Evolutionary conservation across 2,888 invertebrate species (phyloP), one percentile per base, ranked within the genome.

Genomic region (Belgica antarctica): DNA sequence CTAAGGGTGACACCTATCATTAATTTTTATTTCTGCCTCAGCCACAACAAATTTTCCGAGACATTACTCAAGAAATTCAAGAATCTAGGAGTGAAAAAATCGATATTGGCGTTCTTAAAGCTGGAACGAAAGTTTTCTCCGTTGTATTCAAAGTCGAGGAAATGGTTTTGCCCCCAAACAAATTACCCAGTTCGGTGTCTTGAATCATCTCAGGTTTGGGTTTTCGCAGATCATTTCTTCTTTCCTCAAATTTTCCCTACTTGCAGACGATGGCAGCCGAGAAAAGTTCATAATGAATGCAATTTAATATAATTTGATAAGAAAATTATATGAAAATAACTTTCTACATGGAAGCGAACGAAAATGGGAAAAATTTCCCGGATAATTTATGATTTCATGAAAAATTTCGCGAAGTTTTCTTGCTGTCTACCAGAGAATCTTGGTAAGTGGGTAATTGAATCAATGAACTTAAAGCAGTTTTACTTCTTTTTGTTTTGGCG

Each of bases 251-350:
- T 59, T 59, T 59, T 27, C 8, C n/a, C n/a, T n/a, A n/a, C n/a
- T n/a, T n/a, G n/a, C n/a, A n/a, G n/a, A n/a, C n/a, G n/a, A n/a
- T n/a, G n/a, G n/a, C n/a, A n/a, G n/a, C n/a, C 5, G 25, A 27
- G 19, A n/a, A 62, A 62, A 62, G 19, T 62, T 62, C 22, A 62
- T 62, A 62, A 62, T 62, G 62, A 62, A 62, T 62, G 62, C 62
- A 62, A 62, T 62, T 62, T 62, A 31, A 34, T 25, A 62, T 62
- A 62, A 62, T 62, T 62, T 62, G 62, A 62, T 62, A 62, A 62
- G 62, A 62, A 62, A 62, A 62, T 62, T 62, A 52, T 52, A 52
- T 52, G 52, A 15, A 52, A 52, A 22, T 52, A 19, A 52, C 52
- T 52, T 52, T 52, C 8, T 17, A 22, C 27, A 17, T 24, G 24